These are phyloP conservation scores for Drosophila kambysellisi DNA, from an alignment of 2,888 invertebrate genomes.

Conservation along the genomic window DNA sequence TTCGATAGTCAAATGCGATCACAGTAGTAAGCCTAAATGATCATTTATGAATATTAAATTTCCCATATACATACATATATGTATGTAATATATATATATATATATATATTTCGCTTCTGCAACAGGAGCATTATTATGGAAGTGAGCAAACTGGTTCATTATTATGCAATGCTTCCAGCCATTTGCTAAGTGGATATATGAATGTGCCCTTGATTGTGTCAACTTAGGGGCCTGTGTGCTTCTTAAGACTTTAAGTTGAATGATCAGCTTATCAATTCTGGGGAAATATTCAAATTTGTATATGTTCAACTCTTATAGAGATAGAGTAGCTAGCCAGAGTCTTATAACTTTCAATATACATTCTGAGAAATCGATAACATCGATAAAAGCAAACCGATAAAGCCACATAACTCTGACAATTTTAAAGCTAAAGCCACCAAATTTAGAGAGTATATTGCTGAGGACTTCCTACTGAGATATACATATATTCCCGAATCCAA, in stretches of 20 bases:
- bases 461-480: not conserved
- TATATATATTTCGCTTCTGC: not conserved
- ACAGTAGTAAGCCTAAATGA: not conserved
- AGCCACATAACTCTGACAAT: not conserved
- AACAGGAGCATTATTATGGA: not conserved
- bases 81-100: not conserved
- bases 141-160: not conserved
- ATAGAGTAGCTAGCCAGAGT: not conserved
- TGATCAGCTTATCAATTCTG: not conserved
- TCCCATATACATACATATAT: not conserved
- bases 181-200: not conserved
- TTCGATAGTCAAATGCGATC: conserved; percentile 1
- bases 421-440: not conserved
- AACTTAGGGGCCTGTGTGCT: not conserved
- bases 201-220: not conserved
- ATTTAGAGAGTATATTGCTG: not conserved
- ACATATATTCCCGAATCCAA: not conserved
- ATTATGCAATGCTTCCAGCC: not conserved
- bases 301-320: too few species aligned
- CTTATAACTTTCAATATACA: not conserved
- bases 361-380: not conserved
- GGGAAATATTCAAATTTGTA: not conserved
- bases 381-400: not conserved
- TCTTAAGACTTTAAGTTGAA: not conserved
- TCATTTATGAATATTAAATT: not conserved